Evolutionary conservation across 2,797 vertebrate genomes (phyloP).

Genomic region (Sandelia bainsii): DNA sequence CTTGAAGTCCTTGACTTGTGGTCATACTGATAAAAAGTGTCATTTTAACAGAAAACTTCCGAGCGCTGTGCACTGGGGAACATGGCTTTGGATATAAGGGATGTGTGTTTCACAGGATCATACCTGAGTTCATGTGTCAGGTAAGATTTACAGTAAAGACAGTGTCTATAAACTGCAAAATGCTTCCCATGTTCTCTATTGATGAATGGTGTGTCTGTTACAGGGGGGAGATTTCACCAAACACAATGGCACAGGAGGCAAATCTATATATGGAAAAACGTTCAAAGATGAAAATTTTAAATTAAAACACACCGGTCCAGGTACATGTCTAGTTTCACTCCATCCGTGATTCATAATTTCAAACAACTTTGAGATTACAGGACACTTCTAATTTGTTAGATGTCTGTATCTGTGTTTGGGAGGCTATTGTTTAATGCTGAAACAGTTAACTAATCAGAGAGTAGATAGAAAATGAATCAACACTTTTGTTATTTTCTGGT

Average conservation of each 20-base stretch:
- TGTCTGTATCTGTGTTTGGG: not conserved
- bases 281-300: slow-evolving; percentile 96
- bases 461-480: not conserved
- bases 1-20: too few relatives aligned
- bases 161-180: not conserved
- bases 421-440: not conserved
- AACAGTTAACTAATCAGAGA: not conserved
- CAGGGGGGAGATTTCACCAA: slow-evolving; percentile 96
- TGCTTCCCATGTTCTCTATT: not conserved
- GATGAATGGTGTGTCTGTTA: slow-evolving; percentile 8
- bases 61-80: slow-evolving; percentile 92
- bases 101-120: slow-evolving; percentile 93
- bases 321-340: slow-evolving; percentile 67
- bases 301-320: slow-evolving; percentile 91
- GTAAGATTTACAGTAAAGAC: slow-evolving; percentile 69
- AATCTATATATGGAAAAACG: slow-evolving; percentile 94
- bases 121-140: slow-evolving; percentile 99
- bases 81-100: slow-evolving; percentile 95
- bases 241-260: slow-evolving; percentile 95
- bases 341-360: not conserved
- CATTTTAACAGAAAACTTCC: slow-evolving; percentile 89
- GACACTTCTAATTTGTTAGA: too few relatives aligned
- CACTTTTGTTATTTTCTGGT: not conserved
- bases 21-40: too few relatives aligned
- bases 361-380: not conserved